Conservation (phyloP, 2,797 vertebrate genomes). For the Diplodus puntazzo region DNA sequence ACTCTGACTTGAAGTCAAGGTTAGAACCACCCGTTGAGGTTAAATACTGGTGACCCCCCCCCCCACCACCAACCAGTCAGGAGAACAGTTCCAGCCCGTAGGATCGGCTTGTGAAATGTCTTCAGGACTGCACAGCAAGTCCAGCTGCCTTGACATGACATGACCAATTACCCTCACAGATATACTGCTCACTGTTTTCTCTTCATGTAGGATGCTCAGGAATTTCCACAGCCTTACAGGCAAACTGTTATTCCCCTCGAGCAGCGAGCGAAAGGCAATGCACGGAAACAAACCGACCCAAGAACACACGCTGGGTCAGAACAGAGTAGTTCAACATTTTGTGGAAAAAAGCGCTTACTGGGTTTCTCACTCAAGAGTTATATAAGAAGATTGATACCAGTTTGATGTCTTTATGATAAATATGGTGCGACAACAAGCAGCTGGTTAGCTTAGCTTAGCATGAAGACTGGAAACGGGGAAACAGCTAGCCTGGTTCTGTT, state of each 20-base stretch:
- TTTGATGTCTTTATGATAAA: neutral
- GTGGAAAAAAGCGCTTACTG: too few species aligned
- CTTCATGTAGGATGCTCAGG: neutral
- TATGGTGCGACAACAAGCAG: neutral
- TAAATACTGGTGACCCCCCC: constrained; percentile 25
- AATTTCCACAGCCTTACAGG: neutral
- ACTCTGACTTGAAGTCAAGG: constrained; percentile 50
- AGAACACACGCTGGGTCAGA: neutral
- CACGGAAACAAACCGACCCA: neutral
- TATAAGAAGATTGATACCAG: neutral
- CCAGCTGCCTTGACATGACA: constrained; percentile 25
- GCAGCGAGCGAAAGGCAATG: neutral
- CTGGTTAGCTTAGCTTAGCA: constrained; percentile 3
- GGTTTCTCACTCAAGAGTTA: neutral
- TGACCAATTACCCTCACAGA: constrained; percentile 2
- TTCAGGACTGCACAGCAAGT: neutral
- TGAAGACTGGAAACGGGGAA: neutral
- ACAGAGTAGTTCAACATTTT: neutral
- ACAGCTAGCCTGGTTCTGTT: neutral
- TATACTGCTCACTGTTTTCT: neutral
- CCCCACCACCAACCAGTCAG: neutral
- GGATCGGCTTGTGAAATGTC: constrained; percentile 10
- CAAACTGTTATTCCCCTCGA: neutral
- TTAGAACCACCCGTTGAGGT: constrained; percentile 33
- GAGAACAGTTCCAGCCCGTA: neutral